Percentiles rank a stretch among this genome's conserved stretches.
Conservation (phyloP, 2,797 vertebrate species). For the Sebastes goodei region DNA sequence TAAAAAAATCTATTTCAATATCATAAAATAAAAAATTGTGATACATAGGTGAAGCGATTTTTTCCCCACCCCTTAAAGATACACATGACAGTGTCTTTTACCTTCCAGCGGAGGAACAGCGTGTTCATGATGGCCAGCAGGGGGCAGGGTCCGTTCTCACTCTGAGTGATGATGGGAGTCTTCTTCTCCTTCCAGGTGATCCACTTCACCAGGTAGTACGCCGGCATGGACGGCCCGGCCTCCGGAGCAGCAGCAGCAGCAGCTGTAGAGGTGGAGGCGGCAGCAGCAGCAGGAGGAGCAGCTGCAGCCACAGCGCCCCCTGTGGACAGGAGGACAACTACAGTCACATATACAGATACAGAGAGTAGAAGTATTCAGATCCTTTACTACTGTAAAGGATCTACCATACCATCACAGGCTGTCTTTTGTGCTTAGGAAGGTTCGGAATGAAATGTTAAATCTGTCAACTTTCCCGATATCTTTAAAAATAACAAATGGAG, state of each 20-base stretch:
- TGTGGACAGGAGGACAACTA: constrained; percentile 30
- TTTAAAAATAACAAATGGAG: too few species aligned
- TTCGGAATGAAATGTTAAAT: too few species aligned
- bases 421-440: too few species aligned
- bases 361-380: background rate
- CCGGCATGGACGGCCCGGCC: constrained; percentile 49
- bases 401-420: too few species aligned
- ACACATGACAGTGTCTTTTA: constrained; percentile 30
- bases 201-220: constrained; percentile 92
- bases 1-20: too few species aligned
- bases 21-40: too few species aligned
- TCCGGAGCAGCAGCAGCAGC: constrained; percentile 3
- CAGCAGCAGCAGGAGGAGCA: background rate
- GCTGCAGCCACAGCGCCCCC: constrained; percentile 27
- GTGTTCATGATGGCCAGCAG: constrained; percentile 95
- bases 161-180: constrained; percentile 92
- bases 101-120: constrained; percentile 94
- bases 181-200: constrained; percentile 93
- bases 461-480: too few species aligned
- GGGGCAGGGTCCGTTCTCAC: constrained; percentile 93
- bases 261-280: background rate
- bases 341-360: background rate
- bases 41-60: too few species aligned
- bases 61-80: too few species aligned
- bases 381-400: too few species aligned